Evolutionary conservation across 2,113 vertebrate species (phyloP).

Genomic region (Sinocyclocheilus anophthalmus): DNA sequence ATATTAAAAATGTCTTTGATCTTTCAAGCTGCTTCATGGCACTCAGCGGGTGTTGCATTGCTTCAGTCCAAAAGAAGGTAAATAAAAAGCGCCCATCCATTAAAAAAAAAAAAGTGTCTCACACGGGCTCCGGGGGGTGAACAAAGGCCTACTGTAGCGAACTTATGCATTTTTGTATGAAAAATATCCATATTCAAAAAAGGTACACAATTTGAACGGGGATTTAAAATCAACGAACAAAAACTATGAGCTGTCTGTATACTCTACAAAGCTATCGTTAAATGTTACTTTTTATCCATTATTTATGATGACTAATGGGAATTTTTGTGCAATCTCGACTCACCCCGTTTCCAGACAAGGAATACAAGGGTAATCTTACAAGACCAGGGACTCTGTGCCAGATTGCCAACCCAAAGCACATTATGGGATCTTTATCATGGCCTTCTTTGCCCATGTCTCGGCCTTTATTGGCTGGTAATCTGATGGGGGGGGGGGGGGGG

Average conservation of each 20-base stretch:
- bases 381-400: constrained; percentile 9
- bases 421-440: constrained; percentile 46
- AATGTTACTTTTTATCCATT: constrained; percentile 46
- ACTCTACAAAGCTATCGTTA: constrained; percentile 21
- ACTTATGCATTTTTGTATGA: no score
- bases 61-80: no score
- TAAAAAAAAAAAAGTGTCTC: no score
- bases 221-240: not conserved
- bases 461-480: constrained; percentile 13
- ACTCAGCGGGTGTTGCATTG: no score
- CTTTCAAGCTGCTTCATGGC: no score
- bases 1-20: no score
- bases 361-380: constrained; percentile 63
- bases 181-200: no score
- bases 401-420: constrained; percentile 59
- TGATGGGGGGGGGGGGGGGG: no score
- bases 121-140: no score
- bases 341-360: constrained; percentile 42
- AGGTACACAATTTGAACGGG: no score
- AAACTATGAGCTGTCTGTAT: not conserved
- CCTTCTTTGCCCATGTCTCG: constrained; percentile 36
- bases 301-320: constrained; percentile 71
- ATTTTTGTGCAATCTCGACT: constrained; percentile 57
- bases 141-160: no score
- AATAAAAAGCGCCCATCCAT: no score